Evolutionary conservation across 2,888 invertebrate genomes (phyloP).

Genomic region (Papilio demoleus): DNA sequence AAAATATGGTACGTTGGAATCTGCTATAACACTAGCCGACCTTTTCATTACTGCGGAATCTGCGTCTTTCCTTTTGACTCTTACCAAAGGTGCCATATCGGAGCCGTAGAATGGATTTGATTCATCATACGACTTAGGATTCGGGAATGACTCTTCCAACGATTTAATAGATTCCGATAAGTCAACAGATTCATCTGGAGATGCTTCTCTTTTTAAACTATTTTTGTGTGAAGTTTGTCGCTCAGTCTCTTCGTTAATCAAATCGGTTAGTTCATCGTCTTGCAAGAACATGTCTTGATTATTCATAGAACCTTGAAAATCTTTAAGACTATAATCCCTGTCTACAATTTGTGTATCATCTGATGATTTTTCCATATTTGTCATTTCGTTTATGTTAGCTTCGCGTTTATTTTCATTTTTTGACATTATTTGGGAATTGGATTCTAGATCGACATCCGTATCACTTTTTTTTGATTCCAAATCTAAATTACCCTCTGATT

Average conservation of each 20-base stretch:
- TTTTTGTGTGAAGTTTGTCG: constrained; percentile 49
- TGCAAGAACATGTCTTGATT: constrained; percentile 55
- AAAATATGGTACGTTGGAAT: constrained; percentile 67
- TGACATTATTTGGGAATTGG: constrained; percentile 48
- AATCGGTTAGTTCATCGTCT: constrained; percentile 58
- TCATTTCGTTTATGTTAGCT: constrained; percentile 54
- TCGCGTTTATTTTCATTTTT: constrained; percentile 72
- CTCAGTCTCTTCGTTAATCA: constrained; percentile 56
- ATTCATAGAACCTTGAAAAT: constrained; percentile 52
- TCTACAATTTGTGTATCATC: constrained; percentile 52
- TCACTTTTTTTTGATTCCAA: constrained; percentile 48
- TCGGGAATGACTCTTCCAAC: constrained; percentile 76
- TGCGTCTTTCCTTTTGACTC: constrained; percentile 71
- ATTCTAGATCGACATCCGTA: constrained; percentile 48
- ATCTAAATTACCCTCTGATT: constrained; percentile 49
- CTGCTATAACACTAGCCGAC: constrained; percentile 61
- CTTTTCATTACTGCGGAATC: constrained; percentile 61
- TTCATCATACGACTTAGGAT: constrained; percentile 59
- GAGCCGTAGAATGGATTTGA: constrained; percentile 54
- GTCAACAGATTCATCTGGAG: constrained; percentile 53
- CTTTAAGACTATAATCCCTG: constrained; percentile 49
- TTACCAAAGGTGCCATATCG: constrained; percentile 63
- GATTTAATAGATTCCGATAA: constrained; percentile 64
- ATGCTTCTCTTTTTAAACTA: constrained; percentile 60
- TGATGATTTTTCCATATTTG: constrained; percentile 48